phyloP scores from a whole-genome alignment of 1,140 invertebrate genomes.

The Potamilus streckersoni region DNA sequence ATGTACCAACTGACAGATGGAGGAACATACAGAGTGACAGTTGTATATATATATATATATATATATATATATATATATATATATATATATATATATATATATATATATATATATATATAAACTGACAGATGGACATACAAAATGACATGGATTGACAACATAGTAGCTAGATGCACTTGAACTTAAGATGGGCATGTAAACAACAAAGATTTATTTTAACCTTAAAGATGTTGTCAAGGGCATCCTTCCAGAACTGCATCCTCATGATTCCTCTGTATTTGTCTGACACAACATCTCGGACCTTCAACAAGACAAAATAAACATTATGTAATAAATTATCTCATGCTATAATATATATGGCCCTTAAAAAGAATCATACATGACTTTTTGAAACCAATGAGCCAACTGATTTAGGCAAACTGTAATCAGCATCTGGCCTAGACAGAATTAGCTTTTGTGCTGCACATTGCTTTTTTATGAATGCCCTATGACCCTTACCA shows the following conservation, averaged over 20 bases:
- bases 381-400: too few relatives aligned
- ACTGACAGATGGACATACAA: background rate
- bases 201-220: slow-evolving; percentile 22
- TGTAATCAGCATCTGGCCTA: too few relatives aligned
- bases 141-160: background rate
- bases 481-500: too few relatives aligned
- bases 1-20: too few relatives aligned
- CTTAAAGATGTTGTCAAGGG: slow-evolving; percentile 78
- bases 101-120: too few relatives aligned
- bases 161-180: background rate
- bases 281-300: slow-evolving; percentile 82
- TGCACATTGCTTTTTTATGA: too few relatives aligned
- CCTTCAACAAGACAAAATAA: slow-evolving; percentile 68
- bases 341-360: background rate
- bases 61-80: too few relatives aligned
- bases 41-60: too few relatives aligned
- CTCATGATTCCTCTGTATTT: slow-evolving; percentile 81
- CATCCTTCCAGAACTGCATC: slow-evolving; percentile 89
- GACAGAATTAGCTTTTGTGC: too few relatives aligned
- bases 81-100: too few relatives aligned
- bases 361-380: background rate
- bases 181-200: background rate
- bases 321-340: background rate
- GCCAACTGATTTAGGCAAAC: too few relatives aligned
- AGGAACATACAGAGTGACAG: too few relatives aligned